Evolutionary conservation across 1,140 invertebrate genomes (phyloP), one percentile per base, ranked within the genome.

Genomic region (Atta cephalotes): DNA sequence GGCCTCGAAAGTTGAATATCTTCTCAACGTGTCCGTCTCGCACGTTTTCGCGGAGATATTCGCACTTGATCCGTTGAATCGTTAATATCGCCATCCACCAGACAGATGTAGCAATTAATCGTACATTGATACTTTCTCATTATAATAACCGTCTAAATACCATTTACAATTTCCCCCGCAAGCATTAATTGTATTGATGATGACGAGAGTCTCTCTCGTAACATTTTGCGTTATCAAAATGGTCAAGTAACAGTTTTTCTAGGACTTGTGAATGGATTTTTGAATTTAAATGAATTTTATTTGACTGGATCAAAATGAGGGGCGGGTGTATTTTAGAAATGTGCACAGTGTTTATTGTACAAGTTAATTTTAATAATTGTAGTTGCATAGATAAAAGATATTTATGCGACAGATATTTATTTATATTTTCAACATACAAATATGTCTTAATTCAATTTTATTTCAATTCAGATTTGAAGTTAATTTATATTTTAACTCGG

Each of bases 81-180:
- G 21, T 71, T 60, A 51, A 14, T 51, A 71, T 81, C 65, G 51
- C 35, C 21, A 56, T 39, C 31, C 63, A 65, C 63, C 66, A 60
- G 28, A 60, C 80, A 74, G 71, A 78, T 49, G n/a, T 60, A 56
- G 25, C 72, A 62, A 85, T 77, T 74, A 85, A 76, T 85, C 62
- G 58, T 51, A 58, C 70, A 74, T 65, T 76, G 72, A 78, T 77
- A 63, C 28, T 63, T 45, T 51, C 45, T 51, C 81, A 51, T 77
- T 62, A 72, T 51, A 71, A 81, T 71, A 81, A 71, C 49, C 53
- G 21, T 71, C 35, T 51, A 79, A 79, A 79, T 78, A 79, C 39
- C 58, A 39, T 28, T 21, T 16, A 21, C 18, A 25, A 9, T 56
- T 65, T 70, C 16, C 5, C 49, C 14, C 14, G 16, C 49, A 3